phyloP scores from a whole-genome alignment of 1,140 invertebrate species.

The Lepidurus couesii region DNA sequence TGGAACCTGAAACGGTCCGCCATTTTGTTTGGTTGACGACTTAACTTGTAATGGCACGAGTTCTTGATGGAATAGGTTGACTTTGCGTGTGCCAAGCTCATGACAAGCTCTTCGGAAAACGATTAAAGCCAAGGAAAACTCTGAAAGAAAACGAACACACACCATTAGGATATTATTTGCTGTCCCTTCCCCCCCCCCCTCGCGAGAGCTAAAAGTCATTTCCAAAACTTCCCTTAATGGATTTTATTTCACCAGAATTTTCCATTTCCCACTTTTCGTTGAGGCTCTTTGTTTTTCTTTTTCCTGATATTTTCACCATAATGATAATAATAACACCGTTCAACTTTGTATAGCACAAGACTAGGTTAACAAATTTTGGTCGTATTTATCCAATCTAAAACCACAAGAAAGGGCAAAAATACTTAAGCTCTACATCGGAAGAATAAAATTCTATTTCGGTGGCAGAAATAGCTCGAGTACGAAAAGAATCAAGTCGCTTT shows the following conservation, averaged over 20 bases:
- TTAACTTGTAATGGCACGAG: neutral
- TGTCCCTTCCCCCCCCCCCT: neutral
- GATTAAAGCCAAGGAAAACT: neutral
- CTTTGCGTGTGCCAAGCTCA: conserved; percentile 14
- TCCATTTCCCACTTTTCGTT: neutral
- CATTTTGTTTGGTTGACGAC: no score
- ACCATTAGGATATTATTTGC: neutral
- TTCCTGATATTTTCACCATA: neutral
- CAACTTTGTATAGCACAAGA: no score
- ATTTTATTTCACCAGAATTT: conserved; percentile 16
- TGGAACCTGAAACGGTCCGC: no score
- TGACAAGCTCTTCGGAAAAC: conserved; percentile 19
- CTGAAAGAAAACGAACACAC: neutral
- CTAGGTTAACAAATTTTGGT: no score
- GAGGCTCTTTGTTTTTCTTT: neutral
- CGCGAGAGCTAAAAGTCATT: neutral
- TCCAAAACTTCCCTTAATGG: neutral
- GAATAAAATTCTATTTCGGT: no score
- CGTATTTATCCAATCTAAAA: no score
- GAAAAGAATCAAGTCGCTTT: no score
- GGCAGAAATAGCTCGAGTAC: no score
- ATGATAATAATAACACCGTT: neutral
- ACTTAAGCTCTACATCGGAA: no score
- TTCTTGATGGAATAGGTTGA: neutral
- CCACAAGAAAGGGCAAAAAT: no score